Conservation (phyloP, 2,888 invertebrate genomes). For the Drosophila meridiana region DNA sequence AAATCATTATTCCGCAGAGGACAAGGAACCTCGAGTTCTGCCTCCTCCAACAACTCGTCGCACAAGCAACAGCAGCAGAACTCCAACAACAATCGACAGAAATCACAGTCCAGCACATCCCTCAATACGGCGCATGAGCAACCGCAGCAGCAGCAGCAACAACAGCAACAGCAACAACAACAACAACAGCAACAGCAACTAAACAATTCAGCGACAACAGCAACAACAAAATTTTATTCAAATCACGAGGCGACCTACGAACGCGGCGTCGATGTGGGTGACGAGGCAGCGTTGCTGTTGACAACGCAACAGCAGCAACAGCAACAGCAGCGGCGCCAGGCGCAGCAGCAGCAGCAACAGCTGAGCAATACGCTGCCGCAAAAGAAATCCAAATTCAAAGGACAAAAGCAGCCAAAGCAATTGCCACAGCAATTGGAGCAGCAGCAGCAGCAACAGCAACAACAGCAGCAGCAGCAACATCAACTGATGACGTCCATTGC, state of each 20-base stretch:
- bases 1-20: constrained; percentile 97
- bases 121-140: constrained; percentile 78
- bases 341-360: constrained; percentile 41
- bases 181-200: constrained; percentile 38
- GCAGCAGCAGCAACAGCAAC: constrained; percentile 49
- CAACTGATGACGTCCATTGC: constrained; percentile 74
- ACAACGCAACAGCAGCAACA: constrained; percentile 59
- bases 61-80: constrained; percentile 68
- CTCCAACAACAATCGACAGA: constrained; percentile 79
- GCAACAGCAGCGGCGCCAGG: constrained; percentile 50
- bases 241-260: constrained; percentile 74
- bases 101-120: constrained; percentile 82
- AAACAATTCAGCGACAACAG: constrained; percentile 34
- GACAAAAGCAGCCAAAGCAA: constrained; percentile 83
- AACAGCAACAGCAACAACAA: constrained; percentile 42
- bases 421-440: constrained; percentile 65
- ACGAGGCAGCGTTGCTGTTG: constrained; percentile 70
- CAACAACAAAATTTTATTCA: constrained; percentile 75
- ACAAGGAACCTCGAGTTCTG: constrained; percentile 86
- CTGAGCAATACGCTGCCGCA: constrained; percentile 79
- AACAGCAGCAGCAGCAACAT: constrained; percentile 52
- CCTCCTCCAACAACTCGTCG: constrained; percentile 76
- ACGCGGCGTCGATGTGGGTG: constrained; percentile 82
- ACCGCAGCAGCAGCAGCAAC: constrained; percentile 50
- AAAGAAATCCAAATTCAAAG: constrained; percentile 80